These are phyloP conservation scores for Nebria ingens DNA, from an alignment of 1,140 invertebrate species.

Conservation along the genomic window DNA sequence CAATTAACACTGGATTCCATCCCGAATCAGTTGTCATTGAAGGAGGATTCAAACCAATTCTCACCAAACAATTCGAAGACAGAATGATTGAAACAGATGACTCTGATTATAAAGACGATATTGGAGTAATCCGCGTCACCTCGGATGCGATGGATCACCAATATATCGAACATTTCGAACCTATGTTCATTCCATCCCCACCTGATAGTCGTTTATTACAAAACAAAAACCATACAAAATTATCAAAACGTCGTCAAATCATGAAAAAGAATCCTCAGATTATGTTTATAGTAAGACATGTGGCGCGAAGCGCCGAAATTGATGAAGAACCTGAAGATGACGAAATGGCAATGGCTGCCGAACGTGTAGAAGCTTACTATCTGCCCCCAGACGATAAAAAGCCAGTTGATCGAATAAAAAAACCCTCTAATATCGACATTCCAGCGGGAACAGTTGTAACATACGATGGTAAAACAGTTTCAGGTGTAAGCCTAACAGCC, in stretches of 20 bases:
- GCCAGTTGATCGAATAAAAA: slow-evolving; percentile 10
- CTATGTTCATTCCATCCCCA: slow-evolving; percentile 63
- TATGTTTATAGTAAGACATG: slow-evolving; percentile 35
- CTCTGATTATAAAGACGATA: slow-evolving; percentile 38
- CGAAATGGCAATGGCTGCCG: slow-evolving; percentile 55
- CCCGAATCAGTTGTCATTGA: slow-evolving; percentile 70
- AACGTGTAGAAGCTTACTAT: slow-evolving; percentile 56
- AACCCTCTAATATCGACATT: slow-evolving; percentile 29
- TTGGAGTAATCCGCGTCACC: slow-evolving; percentile 38
- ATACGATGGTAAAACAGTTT: slow-evolving; percentile 60
- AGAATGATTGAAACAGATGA: slow-evolving; percentile 35
- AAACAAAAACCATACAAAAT: slow-evolving; percentile 28
- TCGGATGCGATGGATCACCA: slow-evolving; percentile 37
- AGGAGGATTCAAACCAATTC: slow-evolving; percentile 71
- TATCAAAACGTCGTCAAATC: slow-evolving; percentile 28
- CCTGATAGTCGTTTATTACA: slow-evolving; percentile 39
- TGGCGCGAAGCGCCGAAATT: slow-evolving; percentile 25
- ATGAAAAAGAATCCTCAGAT: slow-evolving; percentile 29
- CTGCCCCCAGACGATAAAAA: slow-evolving; percentile 45
- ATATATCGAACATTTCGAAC: slow-evolving; percentile 52
- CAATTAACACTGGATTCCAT: slow-evolving; percentile 64
- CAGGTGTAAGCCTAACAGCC: slow-evolving; percentile 48
- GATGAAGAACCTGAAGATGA: slow-evolving; percentile 34
- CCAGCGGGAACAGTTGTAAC: slow-evolving; percentile 47
- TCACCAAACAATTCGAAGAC: slow-evolving; percentile 46